Evolutionary conservation across 2,113 vertebrate species (phyloP).

Genomic region (Ammospiza caudacuta): DNA sequence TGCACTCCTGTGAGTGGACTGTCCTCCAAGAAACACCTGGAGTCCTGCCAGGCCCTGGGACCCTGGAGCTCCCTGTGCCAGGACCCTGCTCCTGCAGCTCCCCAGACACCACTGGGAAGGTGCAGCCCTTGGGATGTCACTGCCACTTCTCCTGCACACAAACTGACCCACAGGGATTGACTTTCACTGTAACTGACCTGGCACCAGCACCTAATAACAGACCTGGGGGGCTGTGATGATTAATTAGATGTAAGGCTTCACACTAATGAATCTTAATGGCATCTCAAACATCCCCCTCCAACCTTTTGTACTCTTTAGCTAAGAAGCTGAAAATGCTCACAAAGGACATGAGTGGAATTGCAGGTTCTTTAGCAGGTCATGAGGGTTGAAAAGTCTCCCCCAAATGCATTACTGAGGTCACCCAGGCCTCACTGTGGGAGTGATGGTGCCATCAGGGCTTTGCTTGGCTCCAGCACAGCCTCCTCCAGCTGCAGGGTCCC

Average conservation of each 20-base stretch:
- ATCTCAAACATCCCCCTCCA: neutral
- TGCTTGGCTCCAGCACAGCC: neutral
- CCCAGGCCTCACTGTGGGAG: neutral
- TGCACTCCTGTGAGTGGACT: accelerated
- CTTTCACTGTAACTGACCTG: neutral
- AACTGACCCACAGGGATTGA: neutral
- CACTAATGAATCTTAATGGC: conserved; percentile 40
- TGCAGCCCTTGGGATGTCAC: neutral
- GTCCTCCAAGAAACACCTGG: neutral
- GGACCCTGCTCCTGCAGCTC: neutral
- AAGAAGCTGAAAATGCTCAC: neutral
- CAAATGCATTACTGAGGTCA: neutral
- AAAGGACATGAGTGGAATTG: neutral
- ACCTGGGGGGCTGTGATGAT: conserved; percentile 16
- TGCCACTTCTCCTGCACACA: neutral
- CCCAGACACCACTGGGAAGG: neutral
- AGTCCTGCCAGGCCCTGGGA: neutral
- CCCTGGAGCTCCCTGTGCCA: neutral
- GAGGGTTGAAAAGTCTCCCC: neutral
- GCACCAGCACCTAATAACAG: conserved; percentile 3
- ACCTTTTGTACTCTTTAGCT: neutral
- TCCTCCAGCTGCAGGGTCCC: neutral
- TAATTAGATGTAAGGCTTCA: conserved; percentile 29
- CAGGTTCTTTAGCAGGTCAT: neutral
- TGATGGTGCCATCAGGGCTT: neutral